A percentile compares a stretch with the other conserved stretches of the same genome.
Conservation (phyloP, 2,888 invertebrate species). For the Synergus japonicus region DNA sequence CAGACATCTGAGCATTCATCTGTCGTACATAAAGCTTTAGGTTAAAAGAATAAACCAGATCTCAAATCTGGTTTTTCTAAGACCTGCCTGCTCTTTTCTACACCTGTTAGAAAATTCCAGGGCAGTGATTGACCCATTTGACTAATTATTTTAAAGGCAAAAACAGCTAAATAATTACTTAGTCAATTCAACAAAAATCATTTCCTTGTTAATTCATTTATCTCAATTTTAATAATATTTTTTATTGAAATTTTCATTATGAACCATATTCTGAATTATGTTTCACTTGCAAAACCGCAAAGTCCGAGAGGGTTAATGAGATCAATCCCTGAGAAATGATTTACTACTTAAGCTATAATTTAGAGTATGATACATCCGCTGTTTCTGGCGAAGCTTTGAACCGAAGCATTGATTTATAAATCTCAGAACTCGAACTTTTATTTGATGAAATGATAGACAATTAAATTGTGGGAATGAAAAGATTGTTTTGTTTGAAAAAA, state of each 20-base stretch:
- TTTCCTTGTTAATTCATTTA: no score
- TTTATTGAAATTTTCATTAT: neutral
- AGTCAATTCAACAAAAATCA: neutral
- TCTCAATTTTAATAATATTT: no score
- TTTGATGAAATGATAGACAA: neutral
- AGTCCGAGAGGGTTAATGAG: conserved; percentile 20
- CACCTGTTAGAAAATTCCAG: conserved; percentile 24
- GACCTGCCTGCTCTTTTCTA: neutral
- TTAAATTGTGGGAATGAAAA: neutral
- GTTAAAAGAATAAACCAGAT: conserved; percentile 7
- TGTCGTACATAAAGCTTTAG: neutral
- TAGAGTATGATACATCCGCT: conserved; percentile 2
- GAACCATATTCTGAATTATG: conserved; percentile 14
- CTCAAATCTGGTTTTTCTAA: conserved; percentile 14
- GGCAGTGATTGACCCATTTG: neutral
- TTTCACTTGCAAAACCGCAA: conserved; percentile 19
- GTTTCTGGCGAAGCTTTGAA: conserved; percentile 6
- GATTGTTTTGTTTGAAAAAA: neutral
- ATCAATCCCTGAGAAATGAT: conserved; percentile 17
- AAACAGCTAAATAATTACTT: neutral
- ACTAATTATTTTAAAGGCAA: neutral
- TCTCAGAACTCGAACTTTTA: neutral
- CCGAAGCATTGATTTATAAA: conserved; percentile 1
- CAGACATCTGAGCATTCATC: conserved; percentile 17
- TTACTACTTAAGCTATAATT: conserved; percentile 28